phyloP scores from a whole-genome alignment of 2,888 invertebrate species.

The Dorcus hopei region DNA sequence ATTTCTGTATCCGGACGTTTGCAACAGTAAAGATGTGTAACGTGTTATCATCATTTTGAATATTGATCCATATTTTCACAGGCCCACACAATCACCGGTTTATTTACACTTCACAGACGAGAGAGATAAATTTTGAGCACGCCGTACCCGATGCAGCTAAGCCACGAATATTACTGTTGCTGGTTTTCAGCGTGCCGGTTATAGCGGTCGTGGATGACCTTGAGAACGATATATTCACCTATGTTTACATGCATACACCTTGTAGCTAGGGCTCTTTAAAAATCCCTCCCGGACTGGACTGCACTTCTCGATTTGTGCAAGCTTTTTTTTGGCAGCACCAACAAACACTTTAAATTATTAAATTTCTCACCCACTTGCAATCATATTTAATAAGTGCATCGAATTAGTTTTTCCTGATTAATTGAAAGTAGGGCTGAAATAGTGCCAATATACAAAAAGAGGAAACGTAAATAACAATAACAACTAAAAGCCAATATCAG shows the following conservation, averaged over 20 bases:
- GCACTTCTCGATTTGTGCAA: too few species aligned
- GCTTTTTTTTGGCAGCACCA: too few species aligned
- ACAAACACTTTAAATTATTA: too few species aligned
- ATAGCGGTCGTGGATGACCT: constrained; percentile 19
- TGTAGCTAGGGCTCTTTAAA: background rate
- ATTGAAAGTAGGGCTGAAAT: too few species aligned
- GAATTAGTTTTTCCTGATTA: too few species aligned
- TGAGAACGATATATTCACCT: constrained; percentile 26
- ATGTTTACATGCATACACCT: constrained; percentile 31
- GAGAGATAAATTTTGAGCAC: background rate
- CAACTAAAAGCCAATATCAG: too few species aligned
- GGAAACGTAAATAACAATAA: too few species aligned
- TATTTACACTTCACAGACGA: background rate
- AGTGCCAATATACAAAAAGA: too few species aligned
- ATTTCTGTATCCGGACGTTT: constrained; percentile 57
- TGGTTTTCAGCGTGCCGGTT: too few species aligned
- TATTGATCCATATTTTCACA: background rate
- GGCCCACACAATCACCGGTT: background rate
- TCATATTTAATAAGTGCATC: too few species aligned
- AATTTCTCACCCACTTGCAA: too few species aligned
- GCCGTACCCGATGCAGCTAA: background rate
- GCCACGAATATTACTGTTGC: background rate
- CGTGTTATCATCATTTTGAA: constrained; percentile 65
- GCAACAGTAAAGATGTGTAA: constrained; percentile 67
- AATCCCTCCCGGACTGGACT: too few species aligned